phyloP scores from a whole-genome alignment of 2,113 vertebrate genomes.

The Limanda limanda region DNA sequence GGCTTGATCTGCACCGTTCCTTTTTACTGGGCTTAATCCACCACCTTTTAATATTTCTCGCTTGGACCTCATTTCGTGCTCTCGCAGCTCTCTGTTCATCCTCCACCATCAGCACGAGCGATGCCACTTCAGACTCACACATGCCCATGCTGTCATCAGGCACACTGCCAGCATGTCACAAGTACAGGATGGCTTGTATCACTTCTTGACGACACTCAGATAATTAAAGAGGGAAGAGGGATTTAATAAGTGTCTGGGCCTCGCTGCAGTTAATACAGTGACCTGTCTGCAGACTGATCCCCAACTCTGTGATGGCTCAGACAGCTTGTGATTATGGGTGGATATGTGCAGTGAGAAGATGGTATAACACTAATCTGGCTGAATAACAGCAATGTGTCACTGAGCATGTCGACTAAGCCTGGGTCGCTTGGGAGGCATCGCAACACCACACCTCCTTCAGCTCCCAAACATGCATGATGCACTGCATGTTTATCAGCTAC shows the following conservation, averaged over 20 bases:
- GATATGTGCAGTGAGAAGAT: constrained; percentile 71
- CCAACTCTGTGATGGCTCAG: constrained; percentile 50
- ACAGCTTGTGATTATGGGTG: constrained; percentile 74
- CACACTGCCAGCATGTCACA: constrained; percentile 72
- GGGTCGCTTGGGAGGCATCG: constrained; percentile 39
- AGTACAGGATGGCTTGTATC: constrained; percentile 70
- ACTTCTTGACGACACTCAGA: constrained; percentile 69
- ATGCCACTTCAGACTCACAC: constrained; percentile 63
- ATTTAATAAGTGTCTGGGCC: constrained; percentile 75
- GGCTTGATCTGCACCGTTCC: constrained; percentile 56
- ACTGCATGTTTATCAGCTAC: constrained; percentile 10
- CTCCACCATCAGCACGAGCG: constrained; percentile 52
- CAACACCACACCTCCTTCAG: constrained; percentile 41
- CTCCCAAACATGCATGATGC: constrained; percentile 16
- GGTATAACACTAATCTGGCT: constrained; percentile 72
- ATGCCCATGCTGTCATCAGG: constrained; percentile 54
- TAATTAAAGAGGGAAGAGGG: constrained; percentile 77
- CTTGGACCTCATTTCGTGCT: constrained; percentile 60
- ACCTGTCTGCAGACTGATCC: constrained; percentile 74
- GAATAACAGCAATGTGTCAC: constrained; percentile 73
- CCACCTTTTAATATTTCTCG: constrained; percentile 65
- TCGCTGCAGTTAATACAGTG: constrained; percentile 66
- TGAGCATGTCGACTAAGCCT: constrained; percentile 59
- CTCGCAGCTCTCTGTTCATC: constrained; percentile 66
- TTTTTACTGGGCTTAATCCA: constrained; percentile 62